These are phyloP conservation scores for Sinocyclocheilus anophthalmus DNA, from an alignment of 2,113 vertebrate genomes.

Conservation along the genomic window DNA sequence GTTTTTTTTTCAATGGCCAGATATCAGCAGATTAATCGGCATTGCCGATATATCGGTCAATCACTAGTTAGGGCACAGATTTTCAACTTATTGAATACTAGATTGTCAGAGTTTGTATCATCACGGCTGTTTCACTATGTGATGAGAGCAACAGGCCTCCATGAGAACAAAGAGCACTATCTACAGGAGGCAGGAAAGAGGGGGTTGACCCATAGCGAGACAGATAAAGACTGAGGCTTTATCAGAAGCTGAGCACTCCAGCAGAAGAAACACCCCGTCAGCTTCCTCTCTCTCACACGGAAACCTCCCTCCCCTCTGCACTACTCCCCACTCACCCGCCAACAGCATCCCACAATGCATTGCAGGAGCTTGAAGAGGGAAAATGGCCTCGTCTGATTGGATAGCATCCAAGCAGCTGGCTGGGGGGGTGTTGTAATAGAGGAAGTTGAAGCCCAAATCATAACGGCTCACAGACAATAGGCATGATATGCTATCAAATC, in stretches of 20 bases:
- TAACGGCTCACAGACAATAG: constrained; percentile 12
- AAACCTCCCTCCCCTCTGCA: constrained; percentile 25
- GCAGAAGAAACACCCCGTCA: constrained; percentile 67
- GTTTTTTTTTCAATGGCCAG: background rate
- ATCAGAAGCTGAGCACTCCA: constrained; percentile 67
- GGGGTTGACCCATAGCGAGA: constrained; percentile 52
- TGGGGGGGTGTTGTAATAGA: constrained; percentile 1
- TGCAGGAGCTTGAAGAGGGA: constrained; percentile 13
- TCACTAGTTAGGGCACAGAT: background rate
- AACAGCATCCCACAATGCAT: constrained; percentile 44
- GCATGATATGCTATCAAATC: constrained; percentile 34
- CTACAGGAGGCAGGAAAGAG: constrained; percentile 66
- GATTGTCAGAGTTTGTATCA: background rate
- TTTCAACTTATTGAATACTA: background rate
- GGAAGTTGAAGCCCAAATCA: constrained; percentile 30
- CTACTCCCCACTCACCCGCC: constrained; percentile 34
- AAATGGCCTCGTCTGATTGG: constrained; percentile 28
- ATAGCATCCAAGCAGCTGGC: constrained; percentile 16
- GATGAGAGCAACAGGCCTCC: constrained; percentile 32
- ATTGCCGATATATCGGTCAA: background rate
- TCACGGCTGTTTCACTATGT: constrained; percentile 22
- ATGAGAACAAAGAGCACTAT: constrained; percentile 64
- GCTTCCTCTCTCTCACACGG: constrained; percentile 12
- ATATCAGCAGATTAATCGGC: background rate
- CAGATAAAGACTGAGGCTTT: constrained; percentile 70